phyloP scores from a whole-genome alignment of 2,113 vertebrate genomes.

The Lichenostomus cassidix region DNA sequence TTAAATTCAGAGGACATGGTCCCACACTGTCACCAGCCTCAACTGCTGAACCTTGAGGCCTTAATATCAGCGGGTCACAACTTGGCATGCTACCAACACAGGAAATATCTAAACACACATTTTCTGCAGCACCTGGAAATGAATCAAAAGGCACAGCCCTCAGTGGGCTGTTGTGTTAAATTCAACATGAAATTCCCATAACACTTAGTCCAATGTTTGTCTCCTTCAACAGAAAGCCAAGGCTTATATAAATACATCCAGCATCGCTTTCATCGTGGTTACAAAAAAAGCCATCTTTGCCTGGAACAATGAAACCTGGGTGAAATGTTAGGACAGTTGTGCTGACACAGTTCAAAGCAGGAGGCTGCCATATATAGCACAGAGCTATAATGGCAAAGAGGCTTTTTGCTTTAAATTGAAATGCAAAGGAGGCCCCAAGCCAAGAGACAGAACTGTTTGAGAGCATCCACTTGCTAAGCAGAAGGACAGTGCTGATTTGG shows the following conservation, averaged over 20 bases:
- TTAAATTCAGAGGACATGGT: neutral
- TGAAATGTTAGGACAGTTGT: slow-evolving; percentile 61
- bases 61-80: neutral
- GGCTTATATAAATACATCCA: slow-evolving; percentile 32
- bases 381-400: slow-evolving; percentile 57
- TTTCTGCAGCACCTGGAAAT: slow-evolving; percentile 36
- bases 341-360: slow-evolving; percentile 61
- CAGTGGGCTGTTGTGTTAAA: slow-evolving; percentile 1
- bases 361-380: slow-evolving; percentile 59
- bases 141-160: slow-evolving; percentile 16
- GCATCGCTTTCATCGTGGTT: slow-evolving; percentile 20
- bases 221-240: slow-evolving; percentile 26
- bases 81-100: neutral
- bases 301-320: slow-evolving; percentile 62
- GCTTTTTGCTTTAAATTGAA: slow-evolving; percentile 68
- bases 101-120: neutral
- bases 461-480: slow-evolving; percentile 67
- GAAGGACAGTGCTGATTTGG: slow-evolving; percentile 54
- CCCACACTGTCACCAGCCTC: neutral
- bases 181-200: neutral
- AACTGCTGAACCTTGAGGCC: neutral
- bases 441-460: slow-evolving; percentile 65
- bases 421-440: slow-evolving; percentile 65
- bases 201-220: neutral
- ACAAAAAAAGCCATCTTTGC: slow-evolving; percentile 54